Percentiles rank a stretch among this genome's conserved stretches.
These are phyloP conservation scores for Octonoba sinensis DNA, from an alignment of 2,888 invertebrate genomes.

Conservation along the genomic window DNA sequence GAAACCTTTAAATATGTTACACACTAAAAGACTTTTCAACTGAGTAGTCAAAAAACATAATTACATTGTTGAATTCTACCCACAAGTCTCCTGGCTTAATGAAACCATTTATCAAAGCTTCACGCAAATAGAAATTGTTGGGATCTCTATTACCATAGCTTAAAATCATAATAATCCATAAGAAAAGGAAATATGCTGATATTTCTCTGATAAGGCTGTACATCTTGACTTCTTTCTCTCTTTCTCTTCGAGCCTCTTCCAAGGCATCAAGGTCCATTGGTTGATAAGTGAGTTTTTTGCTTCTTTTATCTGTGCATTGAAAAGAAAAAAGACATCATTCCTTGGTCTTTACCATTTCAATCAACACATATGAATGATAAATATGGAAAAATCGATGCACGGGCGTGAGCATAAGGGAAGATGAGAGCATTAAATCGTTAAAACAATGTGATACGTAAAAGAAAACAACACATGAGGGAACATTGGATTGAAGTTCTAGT, in stretches of 20 bases:
- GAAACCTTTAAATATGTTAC: no score
- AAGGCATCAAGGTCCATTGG: slow-evolving; percentile 68
- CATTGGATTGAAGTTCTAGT: no score
- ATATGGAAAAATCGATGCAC: no score
- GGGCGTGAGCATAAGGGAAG: no score
- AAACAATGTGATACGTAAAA: no score
- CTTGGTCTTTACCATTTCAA: neutral
- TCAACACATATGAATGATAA: neutral
- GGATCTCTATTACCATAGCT: slow-evolving; percentile 71
- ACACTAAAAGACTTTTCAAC: no score
- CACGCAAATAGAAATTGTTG: slow-evolving; percentile 65
- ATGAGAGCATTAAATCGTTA: no score
- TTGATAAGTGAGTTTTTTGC: slow-evolving; percentile 28
- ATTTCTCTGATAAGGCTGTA: slow-evolving; percentile 72
- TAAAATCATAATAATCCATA: slow-evolving; percentile 72
- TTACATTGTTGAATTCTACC: slow-evolving; percentile 56
- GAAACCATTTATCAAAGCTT: slow-evolving; percentile 57
- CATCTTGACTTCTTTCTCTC: slow-evolving; percentile 72
- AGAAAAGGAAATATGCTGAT: slow-evolving; percentile 71
- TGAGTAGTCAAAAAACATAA: neutral
- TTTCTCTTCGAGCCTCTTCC: slow-evolving; percentile 69
- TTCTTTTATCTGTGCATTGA: slow-evolving; percentile 9
- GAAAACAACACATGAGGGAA: no score
- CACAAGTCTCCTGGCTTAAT: slow-evolving; percentile 60
- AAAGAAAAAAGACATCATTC: neutral